phyloP scores from a whole-genome alignment of 2,113 vertebrate species.

The Alligator mississippiensis region DNA sequence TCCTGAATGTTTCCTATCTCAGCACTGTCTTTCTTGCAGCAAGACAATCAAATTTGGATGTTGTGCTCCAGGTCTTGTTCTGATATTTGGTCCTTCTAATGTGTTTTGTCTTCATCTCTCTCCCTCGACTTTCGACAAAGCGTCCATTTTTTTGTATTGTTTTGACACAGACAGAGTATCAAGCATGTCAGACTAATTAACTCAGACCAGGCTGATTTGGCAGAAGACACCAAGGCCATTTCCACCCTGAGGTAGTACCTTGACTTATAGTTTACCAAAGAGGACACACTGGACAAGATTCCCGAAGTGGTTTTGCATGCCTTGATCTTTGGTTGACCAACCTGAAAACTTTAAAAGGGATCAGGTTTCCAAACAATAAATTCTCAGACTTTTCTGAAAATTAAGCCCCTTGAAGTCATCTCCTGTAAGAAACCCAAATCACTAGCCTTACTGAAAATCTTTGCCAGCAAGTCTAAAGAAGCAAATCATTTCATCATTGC shows the following conservation, averaged over 20 bases:
- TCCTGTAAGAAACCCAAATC: not conserved
- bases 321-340: not conserved
- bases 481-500: not conserved
- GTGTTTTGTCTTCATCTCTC: not conserved
- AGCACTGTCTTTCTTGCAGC: not conserved
- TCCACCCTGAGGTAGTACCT: not conserved
- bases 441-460: not conserved
- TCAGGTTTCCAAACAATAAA: not conserved
- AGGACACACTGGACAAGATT: not conserved
- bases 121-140: no score
- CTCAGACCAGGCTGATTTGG: not conserved
- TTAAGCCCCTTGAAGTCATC: not conserved
- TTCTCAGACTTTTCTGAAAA: not conserved
- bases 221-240: not conserved
- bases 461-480: not conserved
- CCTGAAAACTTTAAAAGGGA: not conserved
- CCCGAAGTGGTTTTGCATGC: not conserved
- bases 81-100: not conserved
- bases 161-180: not conserved
- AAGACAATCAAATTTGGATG: not conserved
- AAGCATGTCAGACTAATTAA: not conserved
- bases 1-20: not conserved
- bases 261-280: not conserved
- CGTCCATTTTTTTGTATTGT: not conserved
- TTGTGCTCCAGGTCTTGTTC: not conserved